Conservation (phyloP, 1,140 invertebrate species). For the Dufourea novaeangliae region DNA sequence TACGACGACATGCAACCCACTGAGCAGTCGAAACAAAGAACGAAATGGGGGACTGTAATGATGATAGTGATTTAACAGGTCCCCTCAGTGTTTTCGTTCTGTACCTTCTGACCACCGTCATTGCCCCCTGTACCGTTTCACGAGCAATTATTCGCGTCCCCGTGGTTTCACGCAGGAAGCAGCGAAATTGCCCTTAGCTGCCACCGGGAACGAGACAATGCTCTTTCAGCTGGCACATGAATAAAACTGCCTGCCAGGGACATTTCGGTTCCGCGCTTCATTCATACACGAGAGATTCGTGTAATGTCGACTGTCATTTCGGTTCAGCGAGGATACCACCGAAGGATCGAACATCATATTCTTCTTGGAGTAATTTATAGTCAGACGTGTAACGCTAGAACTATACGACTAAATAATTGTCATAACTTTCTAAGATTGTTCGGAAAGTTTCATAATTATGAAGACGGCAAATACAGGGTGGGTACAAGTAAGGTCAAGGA, state of each 20-base stretch:
- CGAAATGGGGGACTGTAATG: constrained; percentile 18
- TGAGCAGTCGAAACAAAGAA: constrained; percentile 45
- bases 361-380: no score
- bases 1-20: constrained; percentile 18
- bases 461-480: no score
- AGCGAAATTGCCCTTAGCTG: constrained; percentile 48
- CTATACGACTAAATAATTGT: no score
- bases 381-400: no score
- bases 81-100: constrained; percentile 12
- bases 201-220: constrained; percentile 38
- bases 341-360: no score
- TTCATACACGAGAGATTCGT: constrained; percentile 69
- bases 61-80: constrained; percentile 41
- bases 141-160: constrained; percentile 41
- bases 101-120: not conserved
- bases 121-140: constrained; percentile 16
- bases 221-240: constrained; percentile 52
- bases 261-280: constrained; percentile 70
- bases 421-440: no score
- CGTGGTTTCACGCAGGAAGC: constrained; percentile 47
- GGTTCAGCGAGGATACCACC: not conserved
- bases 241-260: constrained; percentile 58
- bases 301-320: constrained; percentile 54
- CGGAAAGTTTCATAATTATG: no score
- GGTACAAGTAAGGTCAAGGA: no score